phyloP scores from a whole-genome alignment of 2,888 invertebrate genomes.

The Melipona bicolor region DNA sequence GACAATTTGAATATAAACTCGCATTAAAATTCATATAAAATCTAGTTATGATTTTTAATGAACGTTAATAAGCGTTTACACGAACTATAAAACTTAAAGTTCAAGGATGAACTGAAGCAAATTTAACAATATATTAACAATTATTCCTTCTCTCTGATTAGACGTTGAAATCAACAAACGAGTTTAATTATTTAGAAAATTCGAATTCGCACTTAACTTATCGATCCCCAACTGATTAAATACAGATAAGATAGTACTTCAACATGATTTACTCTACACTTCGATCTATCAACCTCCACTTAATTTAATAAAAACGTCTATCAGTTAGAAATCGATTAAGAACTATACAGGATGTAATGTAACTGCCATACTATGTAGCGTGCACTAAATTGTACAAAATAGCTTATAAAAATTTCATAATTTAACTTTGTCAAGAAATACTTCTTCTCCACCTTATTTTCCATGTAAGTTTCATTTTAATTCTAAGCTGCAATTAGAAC shows the following conservation, averaged over 20 bases:
- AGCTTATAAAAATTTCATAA: too few relatives aligned
- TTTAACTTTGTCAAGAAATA: too few relatives aligned
- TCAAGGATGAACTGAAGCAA: background rate
- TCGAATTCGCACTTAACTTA: background rate
- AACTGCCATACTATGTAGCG: too few relatives aligned
- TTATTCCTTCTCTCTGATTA: background rate
- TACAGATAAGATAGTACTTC: background rate
- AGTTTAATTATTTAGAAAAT: background rate
- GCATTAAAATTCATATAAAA: too few relatives aligned
- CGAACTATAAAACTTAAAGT: background rate
- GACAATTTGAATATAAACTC: too few relatives aligned
- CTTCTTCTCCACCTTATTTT: too few relatives aligned
- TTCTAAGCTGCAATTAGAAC: too few relatives aligned
- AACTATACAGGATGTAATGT: too few relatives aligned
- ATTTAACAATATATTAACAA: background rate
- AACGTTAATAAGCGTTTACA: too few relatives aligned
- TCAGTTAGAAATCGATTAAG: too few relatives aligned
- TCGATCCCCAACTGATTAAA: background rate
- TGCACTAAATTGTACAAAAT: too few relatives aligned
- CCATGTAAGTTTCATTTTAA: too few relatives aligned
- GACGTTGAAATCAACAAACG: background rate
- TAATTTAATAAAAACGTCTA: background rate
- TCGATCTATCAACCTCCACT: background rate
- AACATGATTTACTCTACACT: background rate
- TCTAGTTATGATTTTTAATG: background rate